Conservation (phyloP, 1,140 invertebrate species). For the Cydia splendana region DNA sequence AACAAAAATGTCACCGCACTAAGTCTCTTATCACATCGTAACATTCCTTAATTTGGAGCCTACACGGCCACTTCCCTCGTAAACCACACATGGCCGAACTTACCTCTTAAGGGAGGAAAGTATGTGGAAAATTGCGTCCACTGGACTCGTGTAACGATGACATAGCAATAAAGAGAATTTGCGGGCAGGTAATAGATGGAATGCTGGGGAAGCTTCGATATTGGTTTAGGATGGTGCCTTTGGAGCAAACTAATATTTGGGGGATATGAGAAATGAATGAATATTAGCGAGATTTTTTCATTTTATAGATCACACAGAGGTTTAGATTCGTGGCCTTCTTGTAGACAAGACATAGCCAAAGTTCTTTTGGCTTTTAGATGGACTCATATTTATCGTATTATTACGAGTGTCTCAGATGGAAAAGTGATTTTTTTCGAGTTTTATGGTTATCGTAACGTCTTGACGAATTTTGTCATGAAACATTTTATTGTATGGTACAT, state of each 20-base stretch:
- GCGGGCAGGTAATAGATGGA: constrained; percentile 7
- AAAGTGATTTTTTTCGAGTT: neutral
- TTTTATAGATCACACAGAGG: neutral
- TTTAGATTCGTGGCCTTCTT: no score
- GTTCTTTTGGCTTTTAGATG: no score
- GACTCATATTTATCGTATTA: neutral
- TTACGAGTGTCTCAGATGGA: neutral
- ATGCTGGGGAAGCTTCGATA: constrained; percentile 11
- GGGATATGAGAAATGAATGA: neutral
- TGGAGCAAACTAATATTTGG: neutral
- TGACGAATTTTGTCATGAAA: no score
- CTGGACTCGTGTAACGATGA: constrained; percentile 18
- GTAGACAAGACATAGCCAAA: no score
- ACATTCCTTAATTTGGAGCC: constrained; percentile 15
- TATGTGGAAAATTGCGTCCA: constrained; percentile 28
- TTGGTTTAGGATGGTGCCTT: neutral
- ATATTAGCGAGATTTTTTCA: neutral
- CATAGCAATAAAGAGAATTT: constrained; percentile 31
- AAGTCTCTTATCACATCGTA: constrained; percentile 28
- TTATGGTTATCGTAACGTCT: no score
- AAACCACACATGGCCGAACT: constrained; percentile 18
- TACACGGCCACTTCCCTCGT: constrained; percentile 6
- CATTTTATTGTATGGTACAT: no score
- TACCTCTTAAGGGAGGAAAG: constrained; percentile 23
- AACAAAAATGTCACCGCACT: constrained; percentile 3